A percentile compares a stretch with the other conserved stretches of the same genome.
Evolutionary conservation across 2,888 invertebrate genomes (phyloP).

Genomic region (Sphaerophoria rueppellii): DNA sequence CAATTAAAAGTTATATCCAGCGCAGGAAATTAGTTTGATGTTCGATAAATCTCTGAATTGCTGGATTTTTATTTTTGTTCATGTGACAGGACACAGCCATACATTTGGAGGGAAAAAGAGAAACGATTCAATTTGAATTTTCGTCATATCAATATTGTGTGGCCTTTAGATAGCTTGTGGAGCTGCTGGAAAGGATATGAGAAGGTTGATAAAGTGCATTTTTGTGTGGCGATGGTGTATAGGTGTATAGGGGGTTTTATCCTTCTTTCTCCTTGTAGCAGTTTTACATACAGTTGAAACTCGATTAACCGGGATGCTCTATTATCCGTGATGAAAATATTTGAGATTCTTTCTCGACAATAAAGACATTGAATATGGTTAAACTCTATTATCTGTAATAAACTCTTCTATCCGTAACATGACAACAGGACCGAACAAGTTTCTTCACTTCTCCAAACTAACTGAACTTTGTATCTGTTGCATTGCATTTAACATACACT

Average conservation of each 20-base stretch:
- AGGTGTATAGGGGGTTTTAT: not conserved
- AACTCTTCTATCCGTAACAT: no score
- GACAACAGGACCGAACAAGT: no score
- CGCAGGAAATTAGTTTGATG: constrained; percentile 73
- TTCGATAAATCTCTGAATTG: constrained; percentile 62
- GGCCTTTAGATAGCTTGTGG: constrained; percentile 25
- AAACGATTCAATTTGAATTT: constrained; percentile 56
- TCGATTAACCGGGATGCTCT: no score
- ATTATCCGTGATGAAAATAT: no score
- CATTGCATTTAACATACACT: no score
- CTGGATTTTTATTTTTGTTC: constrained; percentile 5
- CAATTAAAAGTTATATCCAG: constrained; percentile 80
- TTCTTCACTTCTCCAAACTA: no score
- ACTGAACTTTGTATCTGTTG: no score
- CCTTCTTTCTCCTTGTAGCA: no score
- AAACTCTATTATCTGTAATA: no score
- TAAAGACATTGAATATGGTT: no score
- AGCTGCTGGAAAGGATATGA: not conserved
- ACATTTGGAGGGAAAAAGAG: not conserved
- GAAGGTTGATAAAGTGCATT: not conserved
- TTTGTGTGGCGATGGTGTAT: not conserved
- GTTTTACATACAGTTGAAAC: no score
- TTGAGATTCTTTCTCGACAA: no score
- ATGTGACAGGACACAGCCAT: not conserved
- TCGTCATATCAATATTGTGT: constrained; percentile 53